These are phyloP conservation scores for Nothocercus nigrocapillus DNA, from an alignment of 2,113 vertebrate genomes.

Conservation along the genomic window DNA sequence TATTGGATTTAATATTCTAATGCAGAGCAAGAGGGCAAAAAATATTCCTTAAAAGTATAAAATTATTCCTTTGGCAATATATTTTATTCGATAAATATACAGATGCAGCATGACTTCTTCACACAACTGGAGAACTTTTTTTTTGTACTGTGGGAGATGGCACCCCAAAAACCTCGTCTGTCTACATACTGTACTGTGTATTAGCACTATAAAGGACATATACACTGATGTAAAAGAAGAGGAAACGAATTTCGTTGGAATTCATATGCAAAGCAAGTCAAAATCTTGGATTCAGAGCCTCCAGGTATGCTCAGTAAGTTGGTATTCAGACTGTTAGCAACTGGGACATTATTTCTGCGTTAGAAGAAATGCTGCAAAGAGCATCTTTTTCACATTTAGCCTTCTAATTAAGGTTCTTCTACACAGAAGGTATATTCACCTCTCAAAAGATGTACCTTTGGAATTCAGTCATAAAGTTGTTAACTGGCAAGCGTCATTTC, in stretches of 20 bases:
- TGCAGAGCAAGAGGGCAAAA: not conserved
- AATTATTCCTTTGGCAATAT: not conserved
- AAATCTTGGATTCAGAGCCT: not conserved
- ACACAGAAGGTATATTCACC: not conserved
- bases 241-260: not conserved
- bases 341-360: not conserved
- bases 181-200: not conserved
- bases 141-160: not conserved
- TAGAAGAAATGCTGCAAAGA: not conserved
- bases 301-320: not conserved
- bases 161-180: not conserved
- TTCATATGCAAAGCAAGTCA: not conserved
- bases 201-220: not conserved
- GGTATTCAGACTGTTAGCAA: not conserved
- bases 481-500: not conserved
- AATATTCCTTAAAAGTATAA: not conserved
- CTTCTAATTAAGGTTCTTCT: not conserved
- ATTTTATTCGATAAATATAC: not conserved
- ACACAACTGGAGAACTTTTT: not conserved
- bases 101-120: not conserved
- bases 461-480: not conserved
- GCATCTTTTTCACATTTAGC: not conserved
- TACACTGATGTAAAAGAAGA: not conserved
- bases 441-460: not conserved
- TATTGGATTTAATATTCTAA: not conserved